Percentiles rank a stretch among this genome's conserved stretches.
Evolutionary conservation across 2,797 vertebrate genomes (phyloP).

Genomic region (Micropoecilia bifurca): DNA sequence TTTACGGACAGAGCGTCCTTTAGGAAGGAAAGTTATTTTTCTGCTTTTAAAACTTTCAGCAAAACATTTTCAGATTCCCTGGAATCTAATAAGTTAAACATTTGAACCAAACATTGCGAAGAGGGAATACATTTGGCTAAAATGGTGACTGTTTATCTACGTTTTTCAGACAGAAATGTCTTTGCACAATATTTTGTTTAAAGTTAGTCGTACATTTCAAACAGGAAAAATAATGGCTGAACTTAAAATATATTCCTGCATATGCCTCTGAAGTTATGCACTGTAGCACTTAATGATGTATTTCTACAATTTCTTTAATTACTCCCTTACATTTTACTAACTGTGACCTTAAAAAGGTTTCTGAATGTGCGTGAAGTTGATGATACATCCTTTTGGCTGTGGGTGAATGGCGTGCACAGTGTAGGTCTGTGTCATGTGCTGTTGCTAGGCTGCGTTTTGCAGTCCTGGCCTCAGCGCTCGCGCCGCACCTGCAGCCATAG

Average conservation of each 20-base stretch:
- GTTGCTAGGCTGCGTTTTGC: conserved; percentile 85
- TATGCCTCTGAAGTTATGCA: background rate
- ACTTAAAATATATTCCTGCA: background rate
- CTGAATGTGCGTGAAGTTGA: background rate
- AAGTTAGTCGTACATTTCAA: background rate
- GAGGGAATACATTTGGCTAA: too few species aligned
- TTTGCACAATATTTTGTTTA: background rate
- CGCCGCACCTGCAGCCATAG: conserved; percentile 87
- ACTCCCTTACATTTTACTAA: background rate
- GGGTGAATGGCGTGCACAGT: conserved; percentile 87
- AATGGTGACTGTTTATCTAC: background rate
- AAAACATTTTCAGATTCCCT: too few species aligned
- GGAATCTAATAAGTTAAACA: too few species aligned
- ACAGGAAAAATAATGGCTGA: background rate
- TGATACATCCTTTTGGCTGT: conserved; percentile 54
- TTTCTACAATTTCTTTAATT: background rate
- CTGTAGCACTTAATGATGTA: background rate
- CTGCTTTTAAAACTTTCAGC: too few species aligned
- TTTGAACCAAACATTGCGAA: too few species aligned
- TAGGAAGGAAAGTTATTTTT: too few species aligned
- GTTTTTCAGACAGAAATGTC: background rate
- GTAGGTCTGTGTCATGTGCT: conserved; percentile 85
- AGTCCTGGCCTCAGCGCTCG: conserved; percentile 83
- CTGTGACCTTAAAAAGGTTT: background rate
- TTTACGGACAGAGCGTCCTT: too few species aligned